Base-by-base conservation (phyloP, 2,113 vertebrate genomes). In the Camelus bactrianus region DNA sequence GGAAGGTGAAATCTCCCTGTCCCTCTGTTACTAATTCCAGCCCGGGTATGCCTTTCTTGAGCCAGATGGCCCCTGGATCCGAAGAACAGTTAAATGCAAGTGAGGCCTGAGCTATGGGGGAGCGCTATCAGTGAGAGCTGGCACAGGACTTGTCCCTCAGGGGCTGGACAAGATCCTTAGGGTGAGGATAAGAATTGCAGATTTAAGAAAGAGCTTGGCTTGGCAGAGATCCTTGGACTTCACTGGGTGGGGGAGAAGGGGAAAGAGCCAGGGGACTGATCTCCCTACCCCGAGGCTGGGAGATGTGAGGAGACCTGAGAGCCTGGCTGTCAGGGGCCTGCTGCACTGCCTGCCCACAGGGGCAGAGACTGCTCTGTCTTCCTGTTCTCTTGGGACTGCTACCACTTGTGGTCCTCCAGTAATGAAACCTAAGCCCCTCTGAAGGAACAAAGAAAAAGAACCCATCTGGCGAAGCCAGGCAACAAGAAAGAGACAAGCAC, bases 401-500 rank as follows among this genome's bases (percentile, higher is more conserved):
- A n/a, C 32, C 58, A 50, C 81, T 56, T 50, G 69, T 60, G 14
- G n/a, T 88, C 64, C 84, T 96, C 62, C 73, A 91, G 8, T 58
- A 94, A 70, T 1, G 56, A 92, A 95, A 95, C 38, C 16, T 91
- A 84, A 93, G 42, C 79, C 48, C 20, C 38, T 82, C 14, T 84
- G 85, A 91, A 28, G 17, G 67, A 80, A 54, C 65, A 90, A 80
- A 94, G 38, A 76, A 89, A 83, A 89, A 76, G 16, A 83, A 69
- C 38, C 46, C 52, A 69, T 60, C 30, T 77, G 3, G 42, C 76
- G 73, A 91, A 91, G 70, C 72, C 79, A 90, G 75, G 22, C 56
- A 93, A 50, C 35, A 30, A 89, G 70, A 83, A 93, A 91, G 80
- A 93, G 69, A 87, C 93, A 88, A 32, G 26, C 69, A 54, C n/a